phyloP scores from a whole-genome alignment of 2,113 vertebrate genomes.

The Psammodynastes pulverulentus region DNA sequence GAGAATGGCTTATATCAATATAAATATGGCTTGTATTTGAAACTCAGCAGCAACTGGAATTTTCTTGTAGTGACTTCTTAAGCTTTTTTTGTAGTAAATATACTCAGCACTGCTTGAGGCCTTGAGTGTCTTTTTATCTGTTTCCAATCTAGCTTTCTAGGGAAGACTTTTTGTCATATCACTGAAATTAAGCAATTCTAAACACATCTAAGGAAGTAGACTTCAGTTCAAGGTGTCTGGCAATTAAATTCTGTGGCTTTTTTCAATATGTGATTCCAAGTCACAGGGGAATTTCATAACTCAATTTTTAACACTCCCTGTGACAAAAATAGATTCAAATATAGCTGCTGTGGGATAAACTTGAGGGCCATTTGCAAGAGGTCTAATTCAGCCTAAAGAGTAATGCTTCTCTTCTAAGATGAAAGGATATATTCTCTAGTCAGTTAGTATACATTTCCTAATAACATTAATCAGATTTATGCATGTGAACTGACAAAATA shows the following conservation, averaged over 20 bases:
- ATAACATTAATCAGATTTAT: slow-evolving; percentile 41
- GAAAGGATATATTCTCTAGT: slow-evolving; percentile 36
- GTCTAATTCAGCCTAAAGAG: slow-evolving; percentile 40
- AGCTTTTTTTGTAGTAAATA: background rate
- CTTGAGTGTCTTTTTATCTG: background rate
- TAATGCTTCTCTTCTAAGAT: slow-evolving; percentile 42
- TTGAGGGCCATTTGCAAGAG: slow-evolving; percentile 60
- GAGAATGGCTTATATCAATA: background rate
- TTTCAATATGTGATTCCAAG: slow-evolving; percentile 46
- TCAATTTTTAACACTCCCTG: slow-evolving; percentile 51
- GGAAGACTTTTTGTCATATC: background rate
- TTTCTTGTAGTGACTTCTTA: background rate
- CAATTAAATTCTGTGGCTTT: slow-evolving; percentile 55
- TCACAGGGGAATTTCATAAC: slow-evolving; percentile 47
- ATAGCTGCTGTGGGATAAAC: slow-evolving; percentile 57
- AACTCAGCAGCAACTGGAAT: background rate
- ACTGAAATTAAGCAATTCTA: slow-evolving; percentile 26
- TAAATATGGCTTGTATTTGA: background rate
- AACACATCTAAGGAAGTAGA: slow-evolving; percentile 12
- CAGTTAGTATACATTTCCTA: slow-evolving; percentile 39
- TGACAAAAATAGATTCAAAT: slow-evolving; percentile 49
- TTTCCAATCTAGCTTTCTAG: background rate
- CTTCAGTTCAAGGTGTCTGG: slow-evolving; percentile 46
- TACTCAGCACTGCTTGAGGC: background rate
- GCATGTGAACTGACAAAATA: background rate